Evolutionary conservation across 1,140 invertebrate genomes (phyloP), one percentile per base, ranked within the genome.

Genomic region (Latrodectus geometricus): DNA sequence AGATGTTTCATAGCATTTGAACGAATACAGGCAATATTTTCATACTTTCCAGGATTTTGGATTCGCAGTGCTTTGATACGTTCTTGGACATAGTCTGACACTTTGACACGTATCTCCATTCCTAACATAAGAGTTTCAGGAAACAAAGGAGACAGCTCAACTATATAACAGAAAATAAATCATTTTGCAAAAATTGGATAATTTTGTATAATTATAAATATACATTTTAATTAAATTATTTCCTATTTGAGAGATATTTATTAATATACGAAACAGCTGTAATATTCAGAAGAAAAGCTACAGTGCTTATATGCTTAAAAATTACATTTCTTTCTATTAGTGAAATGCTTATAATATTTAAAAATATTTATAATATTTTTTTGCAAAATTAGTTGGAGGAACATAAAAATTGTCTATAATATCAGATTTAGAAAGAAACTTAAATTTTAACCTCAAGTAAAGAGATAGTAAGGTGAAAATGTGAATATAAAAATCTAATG

Each of bases 1-100:
- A 99, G 93, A 90, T 94, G 94, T 92, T 99, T 99, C 98, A 99
- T 99, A 4, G 98, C 98, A 94, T 99, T 99, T 56, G 96, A 96
- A 89, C 98, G 93, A 23, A 99, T 92, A 89, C 98, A 99, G 61
- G 97, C 97, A 90, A 99, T 96, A 92, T 99, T 99, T 89, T 95
- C 93, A 92, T 97, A 99, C 83, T 95, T 90, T 17, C 94, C 95
- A 14, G 94, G 93, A 91, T 96, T 90, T 89, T 96, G 94, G 4
- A 92, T 91, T 74, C 98, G 92, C 65, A 99, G 92, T 1, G 97
- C 98, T 88, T 94, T 93, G 48, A 99, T 98, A 89, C 97, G 94
- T 90, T 99, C 97, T 92, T 96, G 95, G 2, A 99, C 99, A 94
- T 99, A 99, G 91, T 99, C 97, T 0, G 97, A 98, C 0, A 99